Evolutionary conservation across 2,113 vertebrate species (phyloP).

Genomic region (Trachemys scripta): DNA sequence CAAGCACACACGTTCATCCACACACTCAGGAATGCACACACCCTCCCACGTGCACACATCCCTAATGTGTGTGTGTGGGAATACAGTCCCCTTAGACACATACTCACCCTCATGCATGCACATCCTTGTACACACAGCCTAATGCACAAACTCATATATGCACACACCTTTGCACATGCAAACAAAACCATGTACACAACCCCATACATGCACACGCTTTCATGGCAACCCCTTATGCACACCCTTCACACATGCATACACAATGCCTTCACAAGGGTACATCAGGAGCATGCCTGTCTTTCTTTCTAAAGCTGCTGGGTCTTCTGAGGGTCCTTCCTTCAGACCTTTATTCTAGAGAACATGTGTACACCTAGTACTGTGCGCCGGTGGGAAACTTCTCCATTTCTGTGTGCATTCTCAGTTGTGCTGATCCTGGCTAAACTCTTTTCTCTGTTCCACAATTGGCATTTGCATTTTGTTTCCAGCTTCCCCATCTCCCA

Average conservation of each 20-base stretch:
- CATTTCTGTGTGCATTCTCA: neutral
- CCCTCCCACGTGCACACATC: neutral
- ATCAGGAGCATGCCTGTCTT: neutral
- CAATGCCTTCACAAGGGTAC: neutral
- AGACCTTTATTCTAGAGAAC: fast-evolving
- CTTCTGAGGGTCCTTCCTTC: neutral
- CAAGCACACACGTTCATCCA: neutral
- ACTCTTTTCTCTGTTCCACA: slow-evolving; percentile 65
- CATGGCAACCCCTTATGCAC: neutral
- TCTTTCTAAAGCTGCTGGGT: neutral
- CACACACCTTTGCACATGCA: neutral
- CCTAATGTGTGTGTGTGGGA: neutral
- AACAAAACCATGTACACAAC: fast-evolving
- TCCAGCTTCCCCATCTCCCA: slow-evolving; percentile 48
- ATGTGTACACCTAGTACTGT: neutral
- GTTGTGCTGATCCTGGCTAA: neutral
- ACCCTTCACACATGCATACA: neutral
- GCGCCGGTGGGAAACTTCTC: neutral
- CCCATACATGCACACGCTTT: neutral
- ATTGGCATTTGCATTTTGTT: neutral
- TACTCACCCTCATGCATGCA: neutral
- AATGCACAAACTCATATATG: neutral
- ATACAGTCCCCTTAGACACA: neutral
- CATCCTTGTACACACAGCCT: neutral
- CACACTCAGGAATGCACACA: neutral